Evolutionary conservation across 2,113 vertebrate genomes (phyloP).

Genomic region (Pteropus alecto): DNA sequence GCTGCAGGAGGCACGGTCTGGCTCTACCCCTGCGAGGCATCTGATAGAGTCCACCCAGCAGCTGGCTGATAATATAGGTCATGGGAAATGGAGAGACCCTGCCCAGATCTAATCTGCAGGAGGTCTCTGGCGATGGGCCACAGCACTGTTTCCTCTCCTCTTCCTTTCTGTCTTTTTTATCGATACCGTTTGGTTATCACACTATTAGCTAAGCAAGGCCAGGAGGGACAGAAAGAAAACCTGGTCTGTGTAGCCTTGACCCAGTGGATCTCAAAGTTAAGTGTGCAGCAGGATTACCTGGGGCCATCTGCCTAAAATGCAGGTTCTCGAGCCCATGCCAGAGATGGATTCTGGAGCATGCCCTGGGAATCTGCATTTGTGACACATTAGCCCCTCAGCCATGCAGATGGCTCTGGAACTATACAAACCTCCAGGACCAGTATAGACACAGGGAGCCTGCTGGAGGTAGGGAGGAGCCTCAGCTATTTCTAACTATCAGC

Average conservation of each 20-base stretch:
- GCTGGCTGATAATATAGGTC: background rate
- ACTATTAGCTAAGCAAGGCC: background rate
- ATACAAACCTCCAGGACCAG: background rate
- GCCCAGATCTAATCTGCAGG: background rate
- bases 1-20: background rate
- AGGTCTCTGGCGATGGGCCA: background rate
- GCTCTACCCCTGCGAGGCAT: background rate
- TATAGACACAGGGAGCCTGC: background rate
- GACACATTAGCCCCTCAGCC: rapidly evolving
- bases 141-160: background rate
- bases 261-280: background rate
- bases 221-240: background rate
- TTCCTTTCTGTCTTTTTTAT: background rate
- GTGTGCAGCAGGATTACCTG: background rate
- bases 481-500: background rate
- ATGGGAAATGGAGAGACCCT: background rate
- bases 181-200: background rate
- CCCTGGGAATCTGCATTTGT: background rate
- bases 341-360: background rate
- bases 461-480: background rate
- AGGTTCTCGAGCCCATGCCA: background rate
- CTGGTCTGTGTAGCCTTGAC: background rate
- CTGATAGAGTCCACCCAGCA: background rate
- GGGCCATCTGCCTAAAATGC: background rate
- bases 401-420: background rate